Percentiles rank a stretch among this genome's conserved stretches.
These are phyloP conservation scores for Trichomycterus rosablanca DNA, from an alignment of 2,113 vertebrate genomes.

Conservation along the genomic window DNA sequence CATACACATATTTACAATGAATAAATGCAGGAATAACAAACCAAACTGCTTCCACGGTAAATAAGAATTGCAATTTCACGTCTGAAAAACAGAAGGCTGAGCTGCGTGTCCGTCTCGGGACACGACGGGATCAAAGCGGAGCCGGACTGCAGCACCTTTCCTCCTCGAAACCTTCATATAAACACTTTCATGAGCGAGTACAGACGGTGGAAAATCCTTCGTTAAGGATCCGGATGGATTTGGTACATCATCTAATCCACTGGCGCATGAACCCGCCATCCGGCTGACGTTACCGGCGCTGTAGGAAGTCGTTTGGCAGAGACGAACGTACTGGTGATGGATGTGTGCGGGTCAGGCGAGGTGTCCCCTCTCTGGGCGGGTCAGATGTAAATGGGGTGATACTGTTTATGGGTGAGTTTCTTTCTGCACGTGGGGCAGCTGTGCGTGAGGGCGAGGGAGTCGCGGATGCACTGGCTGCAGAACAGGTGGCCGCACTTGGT, in stretches of 20 bases:
- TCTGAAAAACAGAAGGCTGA: slow-evolving; percentile 1
- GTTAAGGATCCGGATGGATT: too few species aligned
- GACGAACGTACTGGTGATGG: not conserved
- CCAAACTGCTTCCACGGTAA: not conserved
- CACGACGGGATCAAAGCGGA: too few species aligned
- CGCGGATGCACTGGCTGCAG: slow-evolving; percentile 91
- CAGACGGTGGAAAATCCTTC: too few species aligned
- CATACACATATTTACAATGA: slow-evolving; percentile 42
- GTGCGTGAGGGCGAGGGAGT: slow-evolving; percentile 78
- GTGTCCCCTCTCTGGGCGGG: too few species aligned
- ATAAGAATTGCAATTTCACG: not conserved
- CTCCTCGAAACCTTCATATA: too few species aligned
- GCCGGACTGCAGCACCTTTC: too few species aligned
- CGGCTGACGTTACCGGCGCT: too few species aligned
- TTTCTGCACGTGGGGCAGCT: slow-evolving; percentile 92
- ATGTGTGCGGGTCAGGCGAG: not conserved
- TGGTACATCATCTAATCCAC: too few species aligned
- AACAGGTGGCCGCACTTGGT: slow-evolving; percentile 93
- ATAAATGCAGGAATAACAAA: not conserved
- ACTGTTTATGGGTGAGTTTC: slow-evolving; percentile 85
- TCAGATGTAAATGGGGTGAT: slow-evolving; percentile 96
- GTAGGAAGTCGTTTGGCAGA: not conserved
- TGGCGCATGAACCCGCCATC: too few species aligned
- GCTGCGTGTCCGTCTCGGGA: not conserved
- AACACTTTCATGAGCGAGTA: too few species aligned